phyloP scores from a whole-genome alignment of 2,113 vertebrate species.

The Rhinoptilus africanus region DNA sequence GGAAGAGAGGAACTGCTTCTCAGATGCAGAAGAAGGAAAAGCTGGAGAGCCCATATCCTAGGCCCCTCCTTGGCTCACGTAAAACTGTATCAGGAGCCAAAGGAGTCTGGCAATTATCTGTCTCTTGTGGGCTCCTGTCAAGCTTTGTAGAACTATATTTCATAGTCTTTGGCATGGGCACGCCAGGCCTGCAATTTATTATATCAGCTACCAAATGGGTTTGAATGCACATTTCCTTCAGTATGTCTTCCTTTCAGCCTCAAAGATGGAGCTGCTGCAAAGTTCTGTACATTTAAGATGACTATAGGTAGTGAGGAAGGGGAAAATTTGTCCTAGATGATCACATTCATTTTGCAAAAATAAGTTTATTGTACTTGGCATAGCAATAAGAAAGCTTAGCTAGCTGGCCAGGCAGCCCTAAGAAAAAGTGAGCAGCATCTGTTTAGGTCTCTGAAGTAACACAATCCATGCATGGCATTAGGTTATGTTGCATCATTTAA shows the following conservation, averaged over 20 bases:
- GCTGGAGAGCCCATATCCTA: neutral
- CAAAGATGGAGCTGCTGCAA: neutral
- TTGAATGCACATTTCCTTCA: neutral
- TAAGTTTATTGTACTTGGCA: neutral
- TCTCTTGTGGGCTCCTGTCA: neutral
- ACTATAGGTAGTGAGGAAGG: neutral
- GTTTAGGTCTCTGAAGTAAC: constrained; percentile 50
- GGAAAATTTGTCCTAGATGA: neutral
- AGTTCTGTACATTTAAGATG: neutral
- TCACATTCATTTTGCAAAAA: constrained; percentile 45
- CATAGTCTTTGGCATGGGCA: neutral
- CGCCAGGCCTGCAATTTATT: neutral
- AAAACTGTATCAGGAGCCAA: neutral
- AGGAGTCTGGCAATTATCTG: neutral
- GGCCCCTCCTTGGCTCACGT: neutral
- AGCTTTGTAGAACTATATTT: neutral
- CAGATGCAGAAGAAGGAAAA: neutral
- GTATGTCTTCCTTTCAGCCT: neutral
- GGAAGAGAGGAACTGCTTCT: neutral
- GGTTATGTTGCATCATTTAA: constrained; percentile 67
- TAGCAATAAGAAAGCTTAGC: neutral
- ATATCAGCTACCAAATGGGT: neutral
- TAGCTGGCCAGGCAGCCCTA: constrained; percentile 17
- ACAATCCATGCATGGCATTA: constrained; percentile 56
- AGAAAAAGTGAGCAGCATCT: constrained; percentile 32